Base-by-base conservation (phyloP, 2,797 vertebrate species). In the Pitangus sulphuratus region DNA sequence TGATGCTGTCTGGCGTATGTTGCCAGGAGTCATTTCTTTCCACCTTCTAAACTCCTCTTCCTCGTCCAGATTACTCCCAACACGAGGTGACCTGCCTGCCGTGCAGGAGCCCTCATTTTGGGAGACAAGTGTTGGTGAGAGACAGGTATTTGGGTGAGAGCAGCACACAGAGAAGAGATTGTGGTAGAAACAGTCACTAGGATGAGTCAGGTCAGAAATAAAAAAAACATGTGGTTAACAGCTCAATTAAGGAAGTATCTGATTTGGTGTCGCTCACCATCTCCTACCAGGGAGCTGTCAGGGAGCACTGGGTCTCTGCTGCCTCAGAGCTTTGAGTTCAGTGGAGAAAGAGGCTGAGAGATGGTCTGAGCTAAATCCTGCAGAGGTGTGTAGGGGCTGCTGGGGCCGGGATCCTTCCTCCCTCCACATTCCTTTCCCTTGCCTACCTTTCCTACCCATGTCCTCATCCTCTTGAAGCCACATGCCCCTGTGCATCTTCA, bases 371-470 rank as follows among this genome's bases (percentile, higher is more conserved):
- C 22, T 28, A 47, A 88, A 57, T 35, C 13, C 45, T 53, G 22
- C 37, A 65, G 28, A 54, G 30, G 42, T 25, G 15, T 62, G 26
- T 24, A 51, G 9, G 21, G 24, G 14, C 39, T 60, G 9, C 42
- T 68, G 58, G 39, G n/a, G 24, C 21, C 0, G 0, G n/a, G 57
- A 57, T 57, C 14, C 16, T 51, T 72, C 24, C 25, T 84, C 28
- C 24, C 25, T 84, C 28, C 12, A 15, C 0, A 1, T 35, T 28
- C 33, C 11, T 39, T 50, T 62, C 8, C 18, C 19, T 76, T 28
- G 5, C 30, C 28, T 50, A 37, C 2, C 37, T 37, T 37, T 37
- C 37, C 37, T 37, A 3, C 19, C 12, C 0, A 0, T n/a, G 20
- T 57, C 35, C 31, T 70, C 3, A 16, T 21, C 26, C 37, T 25